Evolutionary conservation across 2,797 vertebrate genomes (phyloP), one percentile per base, ranked within the genome.

Genomic region (Poliocrania exsul): DNA sequence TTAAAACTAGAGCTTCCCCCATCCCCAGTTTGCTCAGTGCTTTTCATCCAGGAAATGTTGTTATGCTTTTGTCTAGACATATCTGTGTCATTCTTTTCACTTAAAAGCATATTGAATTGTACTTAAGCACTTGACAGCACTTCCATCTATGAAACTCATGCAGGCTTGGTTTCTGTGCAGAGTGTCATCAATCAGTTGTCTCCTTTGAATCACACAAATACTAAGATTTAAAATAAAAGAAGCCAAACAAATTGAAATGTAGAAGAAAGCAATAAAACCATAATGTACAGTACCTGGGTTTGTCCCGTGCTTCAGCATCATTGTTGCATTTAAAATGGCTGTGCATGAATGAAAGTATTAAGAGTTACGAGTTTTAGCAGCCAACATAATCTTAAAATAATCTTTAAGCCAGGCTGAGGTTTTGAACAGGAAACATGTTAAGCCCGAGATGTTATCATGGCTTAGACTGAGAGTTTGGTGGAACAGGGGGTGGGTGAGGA

Each of bases 41-140:
- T 81, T 83, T 85, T 88, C 51, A 31, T 77, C 29, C 44, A 79
- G 70, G 20, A 88, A 49, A 13, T 53, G 33, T 54, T 97, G 57
- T 89, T 96, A 72, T 83, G 92, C 92, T 93, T 93, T 93, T 95
- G 85, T 96, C 82, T 96, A 90, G 92, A 93, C 46, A 3, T 90
- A 88, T 81, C 69, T 37, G 26, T 89, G 70, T 92, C 77, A 50
- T 74, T 85, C 79, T 81, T 85, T 88, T 93, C 24, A 24, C 16
- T 81, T 94, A 72, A 92, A 93, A 81, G 56, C 75, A 35, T 62
- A 75, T 42, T 96, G 91, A 94, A 93, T 94, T 95, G 56, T 94
- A 70, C 70, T 95, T 91, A 92, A 81, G 66, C 33, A 57, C 66
- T 81, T 51, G 38, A 96, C 50, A 88, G 70, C 35, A 9, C 40